phyloP scores from a whole-genome alignment of 2,888 invertebrate species.

The Ochropleura plecta region DNA sequence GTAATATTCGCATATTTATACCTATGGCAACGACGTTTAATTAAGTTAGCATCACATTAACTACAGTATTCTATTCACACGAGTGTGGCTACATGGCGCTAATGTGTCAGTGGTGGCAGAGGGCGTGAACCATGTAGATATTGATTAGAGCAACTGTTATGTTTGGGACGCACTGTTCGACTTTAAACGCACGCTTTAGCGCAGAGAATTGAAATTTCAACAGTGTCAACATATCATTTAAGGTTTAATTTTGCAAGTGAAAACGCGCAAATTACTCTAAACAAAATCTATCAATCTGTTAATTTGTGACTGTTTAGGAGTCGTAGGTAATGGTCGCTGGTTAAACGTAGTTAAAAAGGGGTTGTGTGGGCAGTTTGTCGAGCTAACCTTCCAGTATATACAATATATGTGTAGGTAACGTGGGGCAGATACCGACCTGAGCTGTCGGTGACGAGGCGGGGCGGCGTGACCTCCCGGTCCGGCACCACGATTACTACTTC shows the following conservation, averaged over 20 bases:
- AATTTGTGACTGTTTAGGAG: conserved; percentile 14
- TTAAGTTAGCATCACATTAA: conserved; percentile 78
- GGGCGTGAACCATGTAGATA: conserved; percentile 34
- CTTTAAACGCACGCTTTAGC: neutral
- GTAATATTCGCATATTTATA: conserved; percentile 90
- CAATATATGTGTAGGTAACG: neutral
- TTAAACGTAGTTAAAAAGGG: conserved; percentile 1
- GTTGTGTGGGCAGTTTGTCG: conserved; percentile 14
- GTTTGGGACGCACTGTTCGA: neutral
- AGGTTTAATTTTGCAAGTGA: neutral
- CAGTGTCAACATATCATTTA: neutral
- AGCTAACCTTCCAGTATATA: conserved; percentile 30
- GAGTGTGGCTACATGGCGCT: conserved; percentile 33
- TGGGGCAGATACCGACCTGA: conserved; percentile 88
- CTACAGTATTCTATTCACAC: conserved; percentile 48
- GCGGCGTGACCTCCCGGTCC: conserved; percentile 88
- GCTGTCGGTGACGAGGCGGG: conserved; percentile 91
- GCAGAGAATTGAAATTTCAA: neutral
- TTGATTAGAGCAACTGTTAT: conserved; percentile 33
- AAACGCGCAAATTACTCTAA: conserved; percentile 35
- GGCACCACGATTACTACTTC: conserved; percentile 88
- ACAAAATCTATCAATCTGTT: conserved; percentile 31
- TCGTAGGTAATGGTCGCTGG: neutral
- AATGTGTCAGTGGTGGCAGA: conserved; percentile 25
- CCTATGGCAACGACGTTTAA: conserved; percentile 88